Percentiles rank a stretch among this genome's conserved stretches.
phyloP scores from a whole-genome alignment of 2,113 vertebrate species.

The Salvelinus fontinalis region DNA sequence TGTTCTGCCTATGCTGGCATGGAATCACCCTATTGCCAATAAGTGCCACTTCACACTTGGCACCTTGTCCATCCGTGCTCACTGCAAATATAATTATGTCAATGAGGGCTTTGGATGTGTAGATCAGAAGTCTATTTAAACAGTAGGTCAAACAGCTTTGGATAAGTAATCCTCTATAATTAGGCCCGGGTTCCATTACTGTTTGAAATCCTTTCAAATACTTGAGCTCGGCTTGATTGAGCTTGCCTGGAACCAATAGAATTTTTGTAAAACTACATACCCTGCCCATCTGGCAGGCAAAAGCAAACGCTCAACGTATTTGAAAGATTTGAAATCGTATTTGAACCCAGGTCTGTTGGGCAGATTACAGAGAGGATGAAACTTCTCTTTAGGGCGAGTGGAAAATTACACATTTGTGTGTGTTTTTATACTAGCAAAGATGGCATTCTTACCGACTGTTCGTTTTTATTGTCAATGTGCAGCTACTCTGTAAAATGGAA shows the following conservation, averaged over 20 bases:
- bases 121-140: constrained; percentile 17
- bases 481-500: not conserved
- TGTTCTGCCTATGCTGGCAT: too few relatives aligned
- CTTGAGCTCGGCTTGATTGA: too few relatives aligned
- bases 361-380: constrained; percentile 1
- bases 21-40: not conserved
- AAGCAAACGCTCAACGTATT: too few relatives aligned
- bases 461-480: too few relatives aligned
- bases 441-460: too few relatives aligned
- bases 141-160: constrained; percentile 13
- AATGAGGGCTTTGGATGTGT: constrained; percentile 2
- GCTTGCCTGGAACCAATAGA: too few relatives aligned
- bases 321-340: too few relatives aligned
- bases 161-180: constrained; percentile 17
- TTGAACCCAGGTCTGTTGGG: not conserved
- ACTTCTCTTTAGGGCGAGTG: constrained; percentile 6
- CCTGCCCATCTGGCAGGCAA: too few relatives aligned
- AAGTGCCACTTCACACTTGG: not conserved
- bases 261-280: too few relatives aligned
- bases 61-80: not conserved
- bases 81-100: not conserved
- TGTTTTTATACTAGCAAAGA: not conserved
- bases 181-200: not conserved
- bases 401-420: constrained; percentile 16
- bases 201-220: too few relatives aligned